Percentiles rank a stretch among this genome's conserved stretches.
phyloP scores from a whole-genome alignment of 1,140 invertebrate genomes.

The Acyrthosiphon pisum region DNA sequence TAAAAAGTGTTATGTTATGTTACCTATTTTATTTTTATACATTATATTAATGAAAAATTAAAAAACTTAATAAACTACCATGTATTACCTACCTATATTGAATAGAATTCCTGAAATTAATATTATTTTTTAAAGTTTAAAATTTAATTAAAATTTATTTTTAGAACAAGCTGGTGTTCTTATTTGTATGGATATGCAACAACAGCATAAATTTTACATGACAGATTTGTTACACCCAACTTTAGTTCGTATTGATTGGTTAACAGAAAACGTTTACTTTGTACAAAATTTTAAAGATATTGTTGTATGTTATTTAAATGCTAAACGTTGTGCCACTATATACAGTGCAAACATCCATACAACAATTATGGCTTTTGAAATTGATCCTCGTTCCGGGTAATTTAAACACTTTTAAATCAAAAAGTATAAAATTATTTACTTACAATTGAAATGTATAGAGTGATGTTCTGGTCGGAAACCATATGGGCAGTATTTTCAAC shows the following conservation, averaged over 20 bases:
- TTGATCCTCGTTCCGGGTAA: slow-evolving; percentile 61
- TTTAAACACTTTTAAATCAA: not conserved
- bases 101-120: not conserved
- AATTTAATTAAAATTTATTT: not conserved
- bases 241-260: slow-evolving; percentile 61
- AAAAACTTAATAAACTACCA: not conserved
- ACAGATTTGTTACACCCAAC: slow-evolving; percentile 58
- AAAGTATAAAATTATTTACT: not conserved
- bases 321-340: slow-evolving; percentile 58
- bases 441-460: slow-evolving; percentile 63
- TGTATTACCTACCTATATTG: not conserved
- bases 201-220: slow-evolving; percentile 53
- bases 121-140: not conserved
- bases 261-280: slow-evolving; percentile 61
- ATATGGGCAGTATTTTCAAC: slow-evolving; percentile 75
- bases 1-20: not conserved
- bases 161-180: slow-evolving; percentile 58
- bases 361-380: slow-evolving; percentile 59
- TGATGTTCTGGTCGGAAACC: slow-evolving; percentile 89
- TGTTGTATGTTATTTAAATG: slow-evolving; percentile 58
- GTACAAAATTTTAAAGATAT: slow-evolving; percentile 57
- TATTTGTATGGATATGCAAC: slow-evolving; percentile 56
- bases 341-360: slow-evolving; percentile 52
- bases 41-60: not conserved
- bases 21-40: not conserved